Conservation (phyloP, 2,888 invertebrate genomes). For the Rhagonycha fulva region DNA sequence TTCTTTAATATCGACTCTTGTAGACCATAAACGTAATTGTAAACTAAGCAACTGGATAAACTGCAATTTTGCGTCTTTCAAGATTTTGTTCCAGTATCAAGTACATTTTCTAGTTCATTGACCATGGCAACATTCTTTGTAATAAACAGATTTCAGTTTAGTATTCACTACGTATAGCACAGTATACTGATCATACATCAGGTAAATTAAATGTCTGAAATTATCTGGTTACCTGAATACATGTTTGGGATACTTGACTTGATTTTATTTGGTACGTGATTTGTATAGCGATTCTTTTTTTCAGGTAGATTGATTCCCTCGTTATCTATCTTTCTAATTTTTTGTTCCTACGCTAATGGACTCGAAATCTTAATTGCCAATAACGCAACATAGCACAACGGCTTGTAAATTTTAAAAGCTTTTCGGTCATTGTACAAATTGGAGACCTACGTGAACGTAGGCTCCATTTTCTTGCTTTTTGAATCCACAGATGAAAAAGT, state of each 20-base stretch:
- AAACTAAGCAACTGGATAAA: slow-evolving; percentile 35
- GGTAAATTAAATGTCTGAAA: slow-evolving; percentile 20
- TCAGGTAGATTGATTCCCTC: not conserved
- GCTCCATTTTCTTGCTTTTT: no score
- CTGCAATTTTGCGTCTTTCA: slow-evolving; percentile 28
- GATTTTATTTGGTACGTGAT: slow-evolving; percentile 14
- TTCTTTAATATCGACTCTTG: slow-evolving; percentile 26
- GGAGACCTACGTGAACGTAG: no score
- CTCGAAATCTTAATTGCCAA: not conserved
- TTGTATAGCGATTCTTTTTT: not conserved
- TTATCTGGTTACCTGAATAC: slow-evolving; percentile 20
- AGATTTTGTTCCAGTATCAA: slow-evolving; percentile 24
- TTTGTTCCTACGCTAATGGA: not conserved
- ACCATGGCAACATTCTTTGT: slow-evolving; percentile 23
- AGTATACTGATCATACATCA: slow-evolving; percentile 16
- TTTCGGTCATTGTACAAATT: not conserved
- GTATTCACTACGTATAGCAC: not conserved
- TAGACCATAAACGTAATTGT: slow-evolving; percentile 36
- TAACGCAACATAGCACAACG: no score
- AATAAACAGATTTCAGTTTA: slow-evolving; percentile 4
- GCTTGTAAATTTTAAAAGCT: not conserved
- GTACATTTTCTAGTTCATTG: slow-evolving; percentile 34
- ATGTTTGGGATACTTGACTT: slow-evolving; percentile 12
- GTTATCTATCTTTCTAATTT: not conserved
- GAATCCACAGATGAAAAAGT: no score